Evolutionary conservation across 2,113 vertebrate genomes (phyloP), one percentile per base, ranked within the genome.

Genomic region (Turdus rufiventris): DNA sequence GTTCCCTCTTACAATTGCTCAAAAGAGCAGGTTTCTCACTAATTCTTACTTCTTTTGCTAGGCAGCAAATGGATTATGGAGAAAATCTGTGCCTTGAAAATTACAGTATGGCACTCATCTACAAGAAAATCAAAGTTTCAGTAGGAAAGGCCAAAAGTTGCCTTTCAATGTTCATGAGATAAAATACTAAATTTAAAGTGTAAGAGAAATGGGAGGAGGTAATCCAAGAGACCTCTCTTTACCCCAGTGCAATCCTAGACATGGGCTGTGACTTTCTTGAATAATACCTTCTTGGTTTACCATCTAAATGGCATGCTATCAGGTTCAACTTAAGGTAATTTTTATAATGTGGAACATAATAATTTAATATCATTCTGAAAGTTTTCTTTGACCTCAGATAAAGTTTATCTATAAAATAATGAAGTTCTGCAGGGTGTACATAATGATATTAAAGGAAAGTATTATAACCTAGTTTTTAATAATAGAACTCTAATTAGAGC

Each of bases 401-500:
- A 68, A 77, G 18, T 84, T 94, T 95, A 89, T 95, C 93, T 94
- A 75, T 89, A 89, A 92, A 84, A 70, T 63, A 84, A 84, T 75
- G 26, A 84, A 58, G 7, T 89, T 92, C 58, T 91, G 38, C 66
- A 70, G 45, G 7, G 33, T 9, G 5, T 72, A 31, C 0, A 0
- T 88, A 62, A 79, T 72, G 50, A 53, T 58, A 82, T 72, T 43
- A 79, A 84, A 58, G 54, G 42, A 85, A 76, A 5, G 5, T 88
- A 38, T 76, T 79, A 7, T 83, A 95, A 87, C 80, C 89, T 73
- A 79, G 3, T 83, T 96, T 93, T 93, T 89, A 96, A 66, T 94
- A 94, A 93, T 76, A 91, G 89, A 68, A 91, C n/a, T 76, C 47
- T 87, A 96, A 92, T 95, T 93, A 88, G 87, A 82, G 18, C 56